These are phyloP conservation scores for Epinotia bilunana DNA, from an alignment of 2,888 invertebrate species.

Conservation along the genomic window DNA sequence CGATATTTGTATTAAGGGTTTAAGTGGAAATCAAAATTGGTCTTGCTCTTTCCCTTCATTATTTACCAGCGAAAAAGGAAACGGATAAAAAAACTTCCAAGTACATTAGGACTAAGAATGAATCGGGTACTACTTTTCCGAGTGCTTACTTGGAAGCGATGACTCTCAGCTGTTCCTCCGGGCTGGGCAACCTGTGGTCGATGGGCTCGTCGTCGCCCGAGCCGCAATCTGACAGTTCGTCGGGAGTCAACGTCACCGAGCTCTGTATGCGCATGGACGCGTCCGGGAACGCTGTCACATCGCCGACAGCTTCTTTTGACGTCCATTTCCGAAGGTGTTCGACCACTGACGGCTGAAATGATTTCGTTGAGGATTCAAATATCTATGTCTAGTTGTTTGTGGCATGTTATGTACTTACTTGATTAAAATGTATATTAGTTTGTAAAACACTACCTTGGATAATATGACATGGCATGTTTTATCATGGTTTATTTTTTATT, in stretches of 20 bases:
- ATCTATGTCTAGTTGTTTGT: background rate
- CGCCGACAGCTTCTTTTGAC: conserved; percentile 91
- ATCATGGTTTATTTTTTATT: background rate
- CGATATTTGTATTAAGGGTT: background rate
- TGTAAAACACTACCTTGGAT: background rate
- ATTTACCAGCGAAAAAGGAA: too few species aligned
- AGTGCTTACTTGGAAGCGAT: conserved; percentile 90
- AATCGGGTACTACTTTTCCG: too few species aligned
- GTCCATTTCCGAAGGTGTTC: conserved; percentile 94
- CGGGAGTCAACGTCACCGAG: conserved; percentile 78
- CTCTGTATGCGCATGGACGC: conserved; percentile 89
- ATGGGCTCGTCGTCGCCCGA: conserved; percentile 88
- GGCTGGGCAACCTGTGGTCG: conserved; percentile 94
- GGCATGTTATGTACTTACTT: background rate
- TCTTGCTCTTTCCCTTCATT: too few species aligned
- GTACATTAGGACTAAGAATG: too few species aligned
- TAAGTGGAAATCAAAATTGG: too few species aligned
- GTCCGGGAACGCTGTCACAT: conserved; percentile 91
- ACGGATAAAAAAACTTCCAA: too few species aligned
- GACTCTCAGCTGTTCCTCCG: conserved; percentile 93
- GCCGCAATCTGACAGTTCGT: conserved; percentile 81
- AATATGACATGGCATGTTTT: too few species aligned
- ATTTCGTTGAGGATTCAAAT: conserved; percentile 1
- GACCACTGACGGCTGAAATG: conserved; percentile 90
- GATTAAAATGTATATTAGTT: background rate